These are phyloP conservation scores for Xanthia togata DNA, from an alignment of 2,888 invertebrate species.

Conservation along the genomic window DNA sequence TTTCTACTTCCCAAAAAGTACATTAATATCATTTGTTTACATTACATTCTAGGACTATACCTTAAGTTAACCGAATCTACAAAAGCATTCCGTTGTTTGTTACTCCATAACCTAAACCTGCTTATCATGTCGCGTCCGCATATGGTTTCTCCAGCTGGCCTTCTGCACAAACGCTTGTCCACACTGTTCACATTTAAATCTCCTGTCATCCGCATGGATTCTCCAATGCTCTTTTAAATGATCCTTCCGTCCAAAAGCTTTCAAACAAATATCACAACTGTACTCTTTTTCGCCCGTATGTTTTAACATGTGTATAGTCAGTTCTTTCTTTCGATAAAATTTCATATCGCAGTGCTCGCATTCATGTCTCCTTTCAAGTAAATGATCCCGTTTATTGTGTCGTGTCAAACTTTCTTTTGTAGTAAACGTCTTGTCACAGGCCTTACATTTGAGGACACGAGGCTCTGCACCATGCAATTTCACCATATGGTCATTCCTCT, in stretches of 20 bases:
- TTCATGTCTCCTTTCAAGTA: constrained; percentile 51
- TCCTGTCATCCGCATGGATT: constrained; percentile 56
- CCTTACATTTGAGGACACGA: constrained; percentile 44
- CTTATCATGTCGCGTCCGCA: constrained; percentile 44
- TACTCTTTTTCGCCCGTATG: constrained; percentile 46
- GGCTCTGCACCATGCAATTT: constrained; percentile 47
- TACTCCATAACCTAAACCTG: not conserved
- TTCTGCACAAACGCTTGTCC: constrained; percentile 58
- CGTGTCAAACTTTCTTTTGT: constrained; percentile 36
- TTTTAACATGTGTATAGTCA: constrained; percentile 48
- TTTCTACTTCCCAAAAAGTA: not conserved
- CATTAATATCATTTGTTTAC: not conserved
- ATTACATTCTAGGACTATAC: not conserved
- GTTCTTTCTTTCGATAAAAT: constrained; percentile 41
- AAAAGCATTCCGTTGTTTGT: not conserved
- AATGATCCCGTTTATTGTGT: constrained; percentile 59
- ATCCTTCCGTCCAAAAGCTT: constrained; percentile 42
- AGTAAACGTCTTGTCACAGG: constrained; percentile 60
- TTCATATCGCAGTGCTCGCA: constrained; percentile 55
- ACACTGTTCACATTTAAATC: constrained; percentile 56
- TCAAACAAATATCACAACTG: constrained; percentile 52
- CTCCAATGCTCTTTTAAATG: constrained; percentile 53
- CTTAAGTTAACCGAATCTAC: not conserved
- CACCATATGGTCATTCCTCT: constrained; percentile 55
- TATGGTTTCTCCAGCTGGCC: constrained; percentile 53